These are phyloP conservation scores for Myanophis thanlyinensis DNA, from an alignment of 2,113 vertebrate species.

Conservation along the genomic window DNA sequence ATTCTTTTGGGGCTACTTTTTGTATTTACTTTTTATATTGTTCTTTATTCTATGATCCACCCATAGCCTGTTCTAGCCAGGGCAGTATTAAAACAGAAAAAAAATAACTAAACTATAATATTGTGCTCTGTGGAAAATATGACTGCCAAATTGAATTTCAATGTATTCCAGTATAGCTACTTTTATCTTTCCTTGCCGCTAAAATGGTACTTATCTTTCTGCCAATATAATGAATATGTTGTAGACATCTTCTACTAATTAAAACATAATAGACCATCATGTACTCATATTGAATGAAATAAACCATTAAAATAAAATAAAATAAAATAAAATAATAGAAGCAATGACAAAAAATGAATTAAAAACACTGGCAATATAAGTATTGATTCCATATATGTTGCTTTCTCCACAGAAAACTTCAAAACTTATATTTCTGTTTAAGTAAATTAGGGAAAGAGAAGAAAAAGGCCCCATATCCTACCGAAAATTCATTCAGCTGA, in stretches of 20 bases:
- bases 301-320: not conserved
- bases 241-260: not conserved
- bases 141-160: not conserved
- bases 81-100: not conserved
- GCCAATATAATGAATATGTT: not conserved
- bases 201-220: not conserved
- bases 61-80: not conserved
- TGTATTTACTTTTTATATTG: no score
- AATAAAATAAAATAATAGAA: not conserved
- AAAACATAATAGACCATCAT: not conserved
- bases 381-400: not conserved
- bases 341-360: not conserved
- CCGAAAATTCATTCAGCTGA: constrained; percentile 84
- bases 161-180: not conserved
- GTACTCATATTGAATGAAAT: not conserved
- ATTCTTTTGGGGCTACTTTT: no score
- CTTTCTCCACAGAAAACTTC: not conserved
- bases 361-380: not conserved
- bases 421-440: constrained; percentile 15
- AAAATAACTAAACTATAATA: not conserved
- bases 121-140: not conserved
- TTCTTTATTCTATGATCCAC: not conserved
- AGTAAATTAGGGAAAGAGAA: constrained; percentile 26
- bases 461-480: constrained; percentile 60
- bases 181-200: not conserved